A percentile compares a stretch with the other conserved stretches of the same genome.
phyloP scores from a whole-genome alignment of 2,888 invertebrate genomes.

The Serripes groenlandicus region DNA sequence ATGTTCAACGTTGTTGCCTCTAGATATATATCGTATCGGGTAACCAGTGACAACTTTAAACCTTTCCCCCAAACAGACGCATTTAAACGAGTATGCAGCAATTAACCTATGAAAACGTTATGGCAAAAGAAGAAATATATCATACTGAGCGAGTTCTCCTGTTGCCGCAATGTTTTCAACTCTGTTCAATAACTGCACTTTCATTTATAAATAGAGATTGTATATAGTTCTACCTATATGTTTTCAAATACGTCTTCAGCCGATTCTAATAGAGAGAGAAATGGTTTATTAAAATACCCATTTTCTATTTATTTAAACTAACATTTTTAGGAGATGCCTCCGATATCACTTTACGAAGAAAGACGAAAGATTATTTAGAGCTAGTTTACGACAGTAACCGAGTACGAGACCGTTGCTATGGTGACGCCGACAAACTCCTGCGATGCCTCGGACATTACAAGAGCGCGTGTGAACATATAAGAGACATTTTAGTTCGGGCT shows the following conservation, averaged over 20 bases:
- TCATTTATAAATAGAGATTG: too few relatives aligned
- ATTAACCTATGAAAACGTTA: not conserved
- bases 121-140: not conserved
- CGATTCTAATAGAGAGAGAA: too few relatives aligned
- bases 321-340: slow-evolving; percentile 72
- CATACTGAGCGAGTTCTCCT: not conserved
- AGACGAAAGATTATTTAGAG: slow-evolving; percentile 73
- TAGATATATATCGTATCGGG: too few relatives aligned
- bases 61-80: not conserved
- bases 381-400: slow-evolving; percentile 72
- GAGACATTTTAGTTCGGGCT: slow-evolving; percentile 70
- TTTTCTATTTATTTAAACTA: too few relatives aligned
- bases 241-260: too few relatives aligned
- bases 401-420: slow-evolving; percentile 68
- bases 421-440: slow-evolving; percentile 71
- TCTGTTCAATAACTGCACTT: not conserved
- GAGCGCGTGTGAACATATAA: slow-evolving; percentile 72
- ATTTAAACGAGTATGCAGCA: not conserved
- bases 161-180: not conserved
- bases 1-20: too few relatives aligned
- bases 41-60: not conserved
- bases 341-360: slow-evolving; percentile 70
- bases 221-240: too few relatives aligned
- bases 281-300: too few relatives aligned
- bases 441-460: slow-evolving; percentile 74